Evolutionary conservation across 2,888 invertebrate species (phyloP), one percentile per base, ranked within the genome.

Genomic region (Syritta pipiens): DNA sequence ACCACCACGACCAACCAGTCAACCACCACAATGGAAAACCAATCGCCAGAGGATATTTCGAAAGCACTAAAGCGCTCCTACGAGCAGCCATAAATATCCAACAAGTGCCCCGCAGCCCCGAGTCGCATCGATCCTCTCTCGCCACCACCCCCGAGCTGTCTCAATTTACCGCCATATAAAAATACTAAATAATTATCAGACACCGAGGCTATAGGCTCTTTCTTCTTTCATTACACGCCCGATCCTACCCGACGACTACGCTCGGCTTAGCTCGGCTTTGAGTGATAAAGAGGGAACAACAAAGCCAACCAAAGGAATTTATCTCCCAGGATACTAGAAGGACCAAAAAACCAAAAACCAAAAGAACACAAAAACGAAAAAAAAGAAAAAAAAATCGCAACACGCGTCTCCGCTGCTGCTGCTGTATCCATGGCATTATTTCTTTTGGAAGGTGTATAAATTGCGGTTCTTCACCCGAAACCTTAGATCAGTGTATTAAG

Each of bases 401-500:
- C n/a, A n/a, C n/a, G n/a, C n/a, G n/a, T n/a, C n/a, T n/a, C n/a
- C n/a, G n/a, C n/a, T n/a, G n/a, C n/a, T n/a, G n/a, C n/a, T n/a
- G n/a, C 5, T 37, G n/a, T 62, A 26, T 42, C 12, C 19, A 22
- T 19, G 32, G 32, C 57, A 57, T 72, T 35, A 59, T 65, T 28
- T 65, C 44, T 40, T 5, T 4, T 51, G 7, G 63, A 26, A 63
- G 55, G 55, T 63, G 65, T 49, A 63, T 42, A 67, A 55, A 51
- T 65, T 72, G 65, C 42, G 67, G 67, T 37, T 28, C 48, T 35
- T 17, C 59, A 32, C 17, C 42, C 51, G 14, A 59, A 57, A 26
- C 49, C 49, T 57, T 63, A 57, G 46, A 65, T 65, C 72, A 63
- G 55, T 32, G 55, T 48, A 65, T 65, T 48, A 49, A 63, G 63